Evolutionary conservation across 2,797 vertebrate genomes (phyloP).

Genomic region (Danionella dracula): DNA sequence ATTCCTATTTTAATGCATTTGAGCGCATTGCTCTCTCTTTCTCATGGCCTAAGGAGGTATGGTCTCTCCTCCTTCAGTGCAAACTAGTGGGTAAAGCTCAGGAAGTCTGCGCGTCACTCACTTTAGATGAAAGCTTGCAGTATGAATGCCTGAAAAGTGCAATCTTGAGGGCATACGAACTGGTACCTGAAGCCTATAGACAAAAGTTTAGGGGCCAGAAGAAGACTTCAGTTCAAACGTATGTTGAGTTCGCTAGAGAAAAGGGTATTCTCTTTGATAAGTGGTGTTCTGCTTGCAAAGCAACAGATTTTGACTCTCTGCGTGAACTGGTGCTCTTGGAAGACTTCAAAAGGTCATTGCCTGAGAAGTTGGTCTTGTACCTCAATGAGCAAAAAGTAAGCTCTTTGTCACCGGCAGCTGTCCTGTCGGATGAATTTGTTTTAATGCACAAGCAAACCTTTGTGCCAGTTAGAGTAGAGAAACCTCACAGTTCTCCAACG

Average conservation of each 20-base stretch:
- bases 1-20: no score
- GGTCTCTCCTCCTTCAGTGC: no score
- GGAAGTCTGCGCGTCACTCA: no score
- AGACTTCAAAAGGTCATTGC: neutral
- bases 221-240: neutral
- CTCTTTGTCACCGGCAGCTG: neutral
- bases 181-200: neutral
- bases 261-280: neutral
- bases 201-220: neutral
- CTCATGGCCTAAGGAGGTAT: no score
- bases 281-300: neutral
- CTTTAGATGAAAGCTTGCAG: neutral
- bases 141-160: neutral
- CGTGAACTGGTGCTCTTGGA: neutral
- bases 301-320: neutral
- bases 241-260: neutral
- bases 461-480: no score
- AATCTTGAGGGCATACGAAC: neutral
- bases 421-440: neutral
- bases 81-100: no score
- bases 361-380: accelerated
- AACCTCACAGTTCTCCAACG: no score
- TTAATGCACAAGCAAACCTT: neutral
- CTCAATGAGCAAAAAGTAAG: neutral
- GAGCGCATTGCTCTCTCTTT: no score